A percentile compares a stretch with the other conserved stretches of the same genome.
Conservation (phyloP, 1,140 invertebrate species). For the Parapsyche elsis region DNA sequence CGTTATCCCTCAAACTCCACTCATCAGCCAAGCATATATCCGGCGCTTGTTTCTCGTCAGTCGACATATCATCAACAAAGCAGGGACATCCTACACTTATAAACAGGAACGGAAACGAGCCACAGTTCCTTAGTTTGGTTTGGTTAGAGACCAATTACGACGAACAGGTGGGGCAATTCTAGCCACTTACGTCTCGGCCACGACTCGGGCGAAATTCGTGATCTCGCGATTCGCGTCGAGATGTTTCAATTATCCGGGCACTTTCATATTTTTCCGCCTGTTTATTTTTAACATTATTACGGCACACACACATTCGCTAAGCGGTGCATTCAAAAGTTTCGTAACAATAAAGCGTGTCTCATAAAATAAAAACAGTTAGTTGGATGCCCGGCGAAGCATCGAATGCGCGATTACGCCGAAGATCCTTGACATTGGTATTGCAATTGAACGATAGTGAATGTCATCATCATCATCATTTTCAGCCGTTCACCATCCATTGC, state of each 20-base stretch:
- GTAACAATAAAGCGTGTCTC: too few relatives aligned
- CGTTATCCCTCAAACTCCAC: neutral
- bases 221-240: conserved; percentile 2
- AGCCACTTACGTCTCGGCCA: neutral
- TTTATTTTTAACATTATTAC: too few relatives aligned
- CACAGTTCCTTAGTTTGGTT: neutral
- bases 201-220: conserved; percentile 19
- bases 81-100: conserved; percentile 1
- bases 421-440: too few relatives aligned
- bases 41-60: conserved; percentile 21
- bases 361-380: too few relatives aligned
- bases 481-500: too few relatives aligned
- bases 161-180: conserved; percentile 22
- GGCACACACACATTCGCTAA: too few relatives aligned
- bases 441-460: too few relatives aligned
- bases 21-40: conserved; percentile 10
- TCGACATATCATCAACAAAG: conserved; percentile 9
- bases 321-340: too few relatives aligned
- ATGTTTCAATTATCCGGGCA: conserved; percentile 6
- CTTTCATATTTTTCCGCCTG: too few relatives aligned
- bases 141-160: conserved; percentile 4
- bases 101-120: conserved; percentile 2
- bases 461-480: too few relatives aligned
- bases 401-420: too few relatives aligned
- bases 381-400: too few relatives aligned